These are phyloP conservation scores for Rhagium mordax DNA, from an alignment of 2,888 invertebrate genomes.

Conservation along the genomic window DNA sequence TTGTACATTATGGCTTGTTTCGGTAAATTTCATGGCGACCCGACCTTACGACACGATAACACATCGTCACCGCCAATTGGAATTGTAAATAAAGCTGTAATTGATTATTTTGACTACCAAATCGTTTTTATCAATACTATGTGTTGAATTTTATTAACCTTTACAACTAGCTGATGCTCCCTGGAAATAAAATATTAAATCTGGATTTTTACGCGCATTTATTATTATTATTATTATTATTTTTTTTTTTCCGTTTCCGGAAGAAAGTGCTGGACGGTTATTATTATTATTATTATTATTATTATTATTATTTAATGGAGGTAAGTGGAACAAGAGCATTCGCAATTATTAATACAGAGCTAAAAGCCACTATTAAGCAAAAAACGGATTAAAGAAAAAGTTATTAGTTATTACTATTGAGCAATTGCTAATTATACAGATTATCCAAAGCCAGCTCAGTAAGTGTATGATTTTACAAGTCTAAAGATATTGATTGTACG, in stretches of 20 bases:
- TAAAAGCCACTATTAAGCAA: neutral
- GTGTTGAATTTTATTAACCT: constrained; percentile 1
- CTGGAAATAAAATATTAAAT: neutral
- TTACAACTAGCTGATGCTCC: neutral
- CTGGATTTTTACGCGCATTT: neutral
- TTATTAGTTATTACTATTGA: constrained; percentile 8
- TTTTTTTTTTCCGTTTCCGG: too few relatives aligned
- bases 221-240: too few relatives aligned
- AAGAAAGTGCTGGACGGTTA: too few relatives aligned
- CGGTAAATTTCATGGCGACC: neutral
- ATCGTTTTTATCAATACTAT: constrained; percentile 11
- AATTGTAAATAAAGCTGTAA: neutral
- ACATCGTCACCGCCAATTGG: neutral
- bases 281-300: too few relatives aligned
- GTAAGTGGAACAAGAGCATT: constrained; percentile 9
- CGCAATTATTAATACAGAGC: neutral
- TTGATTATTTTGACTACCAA: constrained; percentile 24
- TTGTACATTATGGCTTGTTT: neutral
- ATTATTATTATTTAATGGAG: too few relatives aligned
- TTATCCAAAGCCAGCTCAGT: neutral
- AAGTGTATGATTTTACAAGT: constrained; percentile 4
- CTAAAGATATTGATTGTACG: neutral
- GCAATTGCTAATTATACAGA: constrained; percentile 2
- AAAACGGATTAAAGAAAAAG: neutral
- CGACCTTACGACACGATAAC: too few relatives aligned